These are phyloP conservation scores for Drosophila engyochracea DNA, from an alignment of 2,888 invertebrate genomes.

Conservation along the genomic window DNA sequence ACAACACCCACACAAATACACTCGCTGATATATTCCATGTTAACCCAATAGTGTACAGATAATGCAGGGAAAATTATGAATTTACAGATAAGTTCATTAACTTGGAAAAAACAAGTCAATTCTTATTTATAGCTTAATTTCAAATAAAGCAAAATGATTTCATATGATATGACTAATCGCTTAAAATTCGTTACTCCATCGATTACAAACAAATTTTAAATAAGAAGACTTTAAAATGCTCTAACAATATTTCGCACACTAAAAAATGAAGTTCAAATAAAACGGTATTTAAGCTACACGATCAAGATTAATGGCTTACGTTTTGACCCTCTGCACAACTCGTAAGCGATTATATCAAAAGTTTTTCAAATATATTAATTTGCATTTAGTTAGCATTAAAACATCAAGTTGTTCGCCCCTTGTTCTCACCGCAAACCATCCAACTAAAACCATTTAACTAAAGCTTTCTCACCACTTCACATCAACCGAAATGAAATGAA, in stretches of 20 bases:
- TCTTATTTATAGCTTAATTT: slow-evolving; percentile 29
- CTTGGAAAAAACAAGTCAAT: slow-evolving; percentile 10
- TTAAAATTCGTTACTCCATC: neutral
- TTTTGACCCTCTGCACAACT: neutral
- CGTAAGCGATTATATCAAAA: neutral
- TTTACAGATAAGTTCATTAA: slow-evolving; percentile 46
- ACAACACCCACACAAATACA: neutral
- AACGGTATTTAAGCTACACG: neutral
- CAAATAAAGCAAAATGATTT: neutral
- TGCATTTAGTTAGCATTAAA: slow-evolving; percentile 45
- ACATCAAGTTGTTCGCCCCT: slow-evolving; percentile 37
- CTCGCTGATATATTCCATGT: neutral
- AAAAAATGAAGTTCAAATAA: neutral
- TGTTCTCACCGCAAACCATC: slow-evolving; percentile 43
- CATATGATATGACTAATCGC: neutral
- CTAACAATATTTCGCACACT: neutral
- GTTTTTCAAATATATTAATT: slow-evolving; percentile 42
- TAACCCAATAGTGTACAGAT: slow-evolving; percentile 1
- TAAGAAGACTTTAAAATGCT: neutral
- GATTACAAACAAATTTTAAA: neutral
- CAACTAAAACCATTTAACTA: slow-evolving; percentile 61
- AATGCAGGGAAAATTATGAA: slow-evolving; percentile 26
- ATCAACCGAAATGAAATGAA: slow-evolving; percentile 32
- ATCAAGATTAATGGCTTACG: neutral
- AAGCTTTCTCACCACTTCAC: slow-evolving; percentile 45